phyloP scores from a whole-genome alignment of 2,888 invertebrate genomes.

The Colostygia pectinataria region DNA sequence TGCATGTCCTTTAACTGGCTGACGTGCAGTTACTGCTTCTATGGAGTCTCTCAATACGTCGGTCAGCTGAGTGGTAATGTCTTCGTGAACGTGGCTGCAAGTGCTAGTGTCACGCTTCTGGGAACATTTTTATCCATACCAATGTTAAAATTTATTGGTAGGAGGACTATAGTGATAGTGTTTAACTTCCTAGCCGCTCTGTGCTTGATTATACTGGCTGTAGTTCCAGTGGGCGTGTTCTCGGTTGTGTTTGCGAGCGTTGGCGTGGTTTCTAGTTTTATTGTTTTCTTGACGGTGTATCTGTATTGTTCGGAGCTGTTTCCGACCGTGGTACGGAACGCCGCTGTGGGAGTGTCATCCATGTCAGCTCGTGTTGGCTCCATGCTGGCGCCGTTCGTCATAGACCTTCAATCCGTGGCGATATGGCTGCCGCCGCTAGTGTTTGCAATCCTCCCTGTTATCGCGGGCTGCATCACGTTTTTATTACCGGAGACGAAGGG shows the following conservation, averaged over 20 bases:
- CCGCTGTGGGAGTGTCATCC: constrained; percentile 94
- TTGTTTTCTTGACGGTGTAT: constrained; percentile 93
- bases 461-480: constrained; percentile 78
- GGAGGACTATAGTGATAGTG: constrained; percentile 85
- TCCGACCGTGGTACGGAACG: constrained; percentile 94
- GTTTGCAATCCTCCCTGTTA: constrained; percentile 87
- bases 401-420: constrained; percentile 77
- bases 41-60: constrained; percentile 92
- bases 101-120: constrained; percentile 84
- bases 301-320: constrained; percentile 94
- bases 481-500: constrained; percentile 91
- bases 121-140: constrained; percentile 85
- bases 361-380: constrained; percentile 94
- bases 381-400: constrained; percentile 92
- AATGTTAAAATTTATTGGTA: constrained; percentile 85
- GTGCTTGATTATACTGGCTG: constrained; percentile 84
- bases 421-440: constrained; percentile 86
- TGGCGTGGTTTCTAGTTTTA: constrained; percentile 91
- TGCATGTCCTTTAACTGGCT: constrained; percentile 91
- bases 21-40: constrained; percentile 89
- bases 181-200: constrained; percentile 84
- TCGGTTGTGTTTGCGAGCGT: constrained; percentile 86
- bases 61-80: constrained; percentile 90
- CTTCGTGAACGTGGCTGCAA: constrained; percentile 91
- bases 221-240: constrained; percentile 67